Evolutionary conservation across 2,797 vertebrate genomes (phyloP).

Genomic region (Champsocephalus gunnari): DNA sequence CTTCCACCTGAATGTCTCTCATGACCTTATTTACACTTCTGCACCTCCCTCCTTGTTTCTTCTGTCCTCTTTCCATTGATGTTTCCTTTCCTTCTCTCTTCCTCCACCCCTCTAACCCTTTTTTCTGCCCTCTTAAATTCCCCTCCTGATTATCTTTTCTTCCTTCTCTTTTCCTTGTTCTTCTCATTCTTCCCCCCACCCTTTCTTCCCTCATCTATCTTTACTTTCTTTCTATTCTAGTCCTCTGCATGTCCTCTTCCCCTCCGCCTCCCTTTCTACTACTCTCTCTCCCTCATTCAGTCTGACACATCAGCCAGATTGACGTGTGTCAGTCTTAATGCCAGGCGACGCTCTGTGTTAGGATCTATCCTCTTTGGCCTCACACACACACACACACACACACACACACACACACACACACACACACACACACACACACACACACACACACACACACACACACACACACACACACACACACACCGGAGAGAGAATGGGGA

Average conservation of each 20-base stretch:
- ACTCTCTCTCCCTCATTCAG: constrained; percentile 47
- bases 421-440: background rate
- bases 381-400: background rate
- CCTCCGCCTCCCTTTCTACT: constrained; percentile 21
- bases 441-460: too few relatives aligned
- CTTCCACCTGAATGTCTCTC: constrained; percentile 6
- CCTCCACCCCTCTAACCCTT: too few relatives aligned
- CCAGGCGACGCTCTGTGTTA: constrained; percentile 48
- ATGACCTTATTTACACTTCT: background rate
- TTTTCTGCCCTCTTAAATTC: too few relatives aligned
- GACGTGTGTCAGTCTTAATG: constrained; percentile 75
- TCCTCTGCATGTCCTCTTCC: constrained; percentile 12
- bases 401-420: too few relatives aligned
- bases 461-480: background rate
- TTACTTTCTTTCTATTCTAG: constrained; percentile 4
- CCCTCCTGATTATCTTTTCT: too few relatives aligned
- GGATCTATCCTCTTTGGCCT: constrained; percentile 49
- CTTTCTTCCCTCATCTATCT: background rate
- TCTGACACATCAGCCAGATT: constrained; percentile 65
- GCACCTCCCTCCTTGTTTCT: background rate
- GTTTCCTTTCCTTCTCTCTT: background rate
- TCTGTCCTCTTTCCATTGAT: constrained; percentile 6
- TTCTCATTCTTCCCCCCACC: background rate
- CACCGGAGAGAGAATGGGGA: constrained; percentile 12
- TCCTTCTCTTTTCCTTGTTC: background rate